These are phyloP conservation scores for Dicranocentrus wangi DNA, from an alignment of 2,888 invertebrate species.

Conservation along the genomic window DNA sequence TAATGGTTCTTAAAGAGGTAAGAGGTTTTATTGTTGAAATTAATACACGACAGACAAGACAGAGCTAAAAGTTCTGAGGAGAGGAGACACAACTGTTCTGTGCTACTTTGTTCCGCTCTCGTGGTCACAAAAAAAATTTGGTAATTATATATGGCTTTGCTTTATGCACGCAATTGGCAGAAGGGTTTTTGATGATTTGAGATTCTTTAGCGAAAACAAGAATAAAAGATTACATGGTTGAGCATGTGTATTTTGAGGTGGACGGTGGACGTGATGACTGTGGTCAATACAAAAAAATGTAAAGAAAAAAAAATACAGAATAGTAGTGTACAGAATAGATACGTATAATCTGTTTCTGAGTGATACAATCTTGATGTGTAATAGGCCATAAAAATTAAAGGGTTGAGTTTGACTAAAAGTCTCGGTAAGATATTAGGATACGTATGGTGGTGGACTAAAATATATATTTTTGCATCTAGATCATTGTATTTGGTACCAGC, in stretches of 20 bases:
- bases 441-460: neutral
- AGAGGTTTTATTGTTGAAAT: neutral
- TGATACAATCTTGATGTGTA: conserved; percentile 34
- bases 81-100: neutral
- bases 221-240: too few species aligned
- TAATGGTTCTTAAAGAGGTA: conserved; percentile 16
- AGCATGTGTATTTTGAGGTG: neutral
- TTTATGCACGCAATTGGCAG: too few species aligned
- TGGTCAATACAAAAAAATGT: neutral
- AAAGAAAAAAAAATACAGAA: neutral
- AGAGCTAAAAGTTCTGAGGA: too few species aligned
- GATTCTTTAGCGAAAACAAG: too few species aligned
- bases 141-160: too few species aligned
- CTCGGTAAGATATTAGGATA: neutral
- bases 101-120: conserved; percentile 6
- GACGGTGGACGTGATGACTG: neutral
- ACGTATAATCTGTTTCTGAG: neutral
- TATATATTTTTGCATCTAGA: conserved; percentile 1
- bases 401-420: neutral
- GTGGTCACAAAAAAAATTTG: neutral
- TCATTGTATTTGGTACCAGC: too few species aligned
- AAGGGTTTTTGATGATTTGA: too few species aligned
- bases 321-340: neutral
- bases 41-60: neutral
- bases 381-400: conserved; percentile 45